Evolutionary conservation across 2,888 invertebrate genomes (phyloP).

Genomic region (Sphaerophoria rueppellii): DNA sequence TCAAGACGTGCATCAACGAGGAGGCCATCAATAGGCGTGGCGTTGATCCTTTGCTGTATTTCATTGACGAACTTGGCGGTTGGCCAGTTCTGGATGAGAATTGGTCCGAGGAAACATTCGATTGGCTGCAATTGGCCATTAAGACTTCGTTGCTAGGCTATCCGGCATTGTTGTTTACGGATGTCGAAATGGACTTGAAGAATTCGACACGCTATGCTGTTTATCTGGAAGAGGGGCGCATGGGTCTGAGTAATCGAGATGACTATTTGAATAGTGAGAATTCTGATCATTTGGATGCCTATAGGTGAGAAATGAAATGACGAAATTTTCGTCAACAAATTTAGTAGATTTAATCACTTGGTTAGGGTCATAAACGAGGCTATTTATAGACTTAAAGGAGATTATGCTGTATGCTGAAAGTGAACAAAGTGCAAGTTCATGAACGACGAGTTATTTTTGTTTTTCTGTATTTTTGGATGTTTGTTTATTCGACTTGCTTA

Average conservation of each 20-base stretch:
- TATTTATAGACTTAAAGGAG: background rate
- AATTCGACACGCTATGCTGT: constrained; percentile 57
- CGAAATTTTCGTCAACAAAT: background rate
- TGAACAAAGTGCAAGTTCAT: background rate
- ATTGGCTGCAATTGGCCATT: constrained; percentile 62
- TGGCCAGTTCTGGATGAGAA: constrained; percentile 70
- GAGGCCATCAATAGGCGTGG: constrained; percentile 58
- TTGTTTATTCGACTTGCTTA: too few species aligned
- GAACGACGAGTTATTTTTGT: background rate
- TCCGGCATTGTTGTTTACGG: constrained; percentile 34
- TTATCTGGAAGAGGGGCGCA: constrained; percentile 53
- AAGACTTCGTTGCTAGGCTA: constrained; percentile 43
- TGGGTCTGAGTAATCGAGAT: constrained; percentile 60
- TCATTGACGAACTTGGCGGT: constrained; percentile 67
- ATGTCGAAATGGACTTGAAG: constrained; percentile 61
- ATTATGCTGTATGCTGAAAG: background rate
- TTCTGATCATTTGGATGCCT: constrained; percentile 59
- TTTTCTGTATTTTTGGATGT: too few species aligned
- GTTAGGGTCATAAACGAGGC: background rate
- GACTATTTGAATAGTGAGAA: constrained; percentile 60
- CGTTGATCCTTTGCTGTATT: constrained; percentile 59
- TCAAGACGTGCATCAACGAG: constrained; percentile 56
- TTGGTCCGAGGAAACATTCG: constrained; percentile 61
- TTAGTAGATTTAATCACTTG: background rate
- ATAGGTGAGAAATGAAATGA: constrained; percentile 36